Evolutionary conservation across 2,113 vertebrate genomes (phyloP).

Genomic region (Perca fluviatilis): DNA sequence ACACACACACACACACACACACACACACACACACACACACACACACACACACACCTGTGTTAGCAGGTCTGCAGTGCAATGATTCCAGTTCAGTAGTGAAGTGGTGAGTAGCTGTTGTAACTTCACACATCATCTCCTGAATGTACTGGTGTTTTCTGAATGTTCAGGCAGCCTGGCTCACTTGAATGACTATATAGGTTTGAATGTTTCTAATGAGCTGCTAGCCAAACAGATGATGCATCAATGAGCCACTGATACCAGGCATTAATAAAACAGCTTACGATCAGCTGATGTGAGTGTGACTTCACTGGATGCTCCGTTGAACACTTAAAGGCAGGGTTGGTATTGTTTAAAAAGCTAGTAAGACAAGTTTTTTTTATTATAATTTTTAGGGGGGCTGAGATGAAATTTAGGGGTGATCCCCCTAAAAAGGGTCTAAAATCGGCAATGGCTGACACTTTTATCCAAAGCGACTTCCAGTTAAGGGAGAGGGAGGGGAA

Average conservation of each 20-base stretch:
- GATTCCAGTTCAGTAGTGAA: conserved; percentile 30
- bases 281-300: not conserved
- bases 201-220: not conserved
- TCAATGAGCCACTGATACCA: not conserved
- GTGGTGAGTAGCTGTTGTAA: conserved; percentile 21
- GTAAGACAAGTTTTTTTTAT: no score
- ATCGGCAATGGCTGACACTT: no score
- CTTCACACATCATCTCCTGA: not conserved
- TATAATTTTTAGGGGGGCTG: no score
- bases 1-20: conserved; percentile 20
- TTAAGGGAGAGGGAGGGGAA: no score
- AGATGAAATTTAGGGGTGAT: no score
- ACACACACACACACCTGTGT: not conserved
- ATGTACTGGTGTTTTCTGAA: not conserved
- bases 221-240: not conserved
- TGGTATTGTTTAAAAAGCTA: no score
- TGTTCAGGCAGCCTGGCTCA: not conserved
- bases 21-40: no score
- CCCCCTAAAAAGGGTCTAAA: no score
- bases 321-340: not conserved
- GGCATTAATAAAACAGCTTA: not conserved
- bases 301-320: not conserved
- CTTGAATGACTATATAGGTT: not conserved
- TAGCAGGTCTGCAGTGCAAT: conserved; percentile 24
- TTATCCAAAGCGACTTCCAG: no score